A percentile compares a stretch with the other conserved stretches of the same genome.
Conservation (phyloP, 1,140 invertebrate species). For the Notospermus geniculatus region DNA sequence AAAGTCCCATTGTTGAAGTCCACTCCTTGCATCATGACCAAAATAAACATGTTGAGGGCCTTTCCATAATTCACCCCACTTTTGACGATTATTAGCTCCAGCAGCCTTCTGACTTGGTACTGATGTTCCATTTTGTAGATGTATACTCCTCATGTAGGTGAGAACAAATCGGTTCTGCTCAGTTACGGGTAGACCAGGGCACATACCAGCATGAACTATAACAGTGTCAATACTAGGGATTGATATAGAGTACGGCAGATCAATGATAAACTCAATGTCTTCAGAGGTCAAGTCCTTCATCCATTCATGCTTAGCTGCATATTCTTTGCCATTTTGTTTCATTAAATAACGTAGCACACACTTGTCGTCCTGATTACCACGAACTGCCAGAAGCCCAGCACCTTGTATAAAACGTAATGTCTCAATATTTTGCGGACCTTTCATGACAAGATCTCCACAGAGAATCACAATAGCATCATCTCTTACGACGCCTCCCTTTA, state of each 20-base stretch:
- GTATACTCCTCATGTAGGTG: conserved; percentile 52
- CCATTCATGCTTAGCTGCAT: conserved; percentile 40
- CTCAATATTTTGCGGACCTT: conserved; percentile 48
- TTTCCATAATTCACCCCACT: conserved; percentile 51
- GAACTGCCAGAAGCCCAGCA: conserved; percentile 25
- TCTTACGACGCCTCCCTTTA: conserved; percentile 14
- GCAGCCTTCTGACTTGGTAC: conserved; percentile 24
- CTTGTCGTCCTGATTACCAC: conserved; percentile 46
- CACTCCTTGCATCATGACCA: conserved; percentile 52
- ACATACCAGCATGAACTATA: conserved; percentile 55
- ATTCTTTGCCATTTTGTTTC: conserved; percentile 21
- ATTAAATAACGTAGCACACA: conserved; percentile 27
- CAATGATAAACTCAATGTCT: conserved; percentile 41
- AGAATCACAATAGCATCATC: conserved; percentile 45
- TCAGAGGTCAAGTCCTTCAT: conserved; percentile 34
- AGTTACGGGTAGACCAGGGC: conserved; percentile 42
- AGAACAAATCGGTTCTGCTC: conserved; percentile 38
- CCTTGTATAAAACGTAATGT: conserved; percentile 32
- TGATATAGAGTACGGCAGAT: conserved; percentile 51
- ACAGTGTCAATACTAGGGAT: conserved; percentile 44
- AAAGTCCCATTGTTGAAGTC: conserved; percentile 38
- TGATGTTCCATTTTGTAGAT: conserved; percentile 17
- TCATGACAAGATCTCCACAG: conserved; percentile 53
- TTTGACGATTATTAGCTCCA: conserved; percentile 28
- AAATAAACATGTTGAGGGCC: conserved; percentile 57